phyloP scores from a whole-genome alignment of 2,113 vertebrate genomes.

The Calonectris borealis region DNA sequence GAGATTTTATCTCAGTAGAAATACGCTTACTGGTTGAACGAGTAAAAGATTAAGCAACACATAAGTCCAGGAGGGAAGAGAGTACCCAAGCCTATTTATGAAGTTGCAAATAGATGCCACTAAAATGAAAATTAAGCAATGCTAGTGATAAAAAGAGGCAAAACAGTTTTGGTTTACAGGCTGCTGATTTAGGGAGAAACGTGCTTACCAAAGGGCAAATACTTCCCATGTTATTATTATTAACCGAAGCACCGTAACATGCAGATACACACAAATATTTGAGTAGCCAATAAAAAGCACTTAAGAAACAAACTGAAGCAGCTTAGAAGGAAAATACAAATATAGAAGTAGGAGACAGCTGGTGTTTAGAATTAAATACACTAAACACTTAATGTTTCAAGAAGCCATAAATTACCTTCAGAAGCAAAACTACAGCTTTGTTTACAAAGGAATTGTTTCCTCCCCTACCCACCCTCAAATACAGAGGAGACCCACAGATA shows the following conservation, averaged over 20 bases:
- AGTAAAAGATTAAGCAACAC: conserved; percentile 24
- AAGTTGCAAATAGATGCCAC: not conserved
- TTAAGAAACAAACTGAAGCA: not conserved
- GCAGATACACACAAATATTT: conserved; percentile 23
- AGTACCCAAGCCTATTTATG: not conserved
- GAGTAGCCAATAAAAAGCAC: conserved; percentile 5
- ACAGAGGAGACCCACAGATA: not conserved
- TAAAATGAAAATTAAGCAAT: not conserved
- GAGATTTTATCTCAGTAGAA: conserved; percentile 48
- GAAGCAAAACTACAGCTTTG: not conserved
- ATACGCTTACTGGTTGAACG: not conserved
- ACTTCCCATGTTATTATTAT: conserved; percentile 14
- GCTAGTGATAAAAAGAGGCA: not conserved
- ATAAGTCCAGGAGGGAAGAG: not conserved
- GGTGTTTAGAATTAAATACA: not conserved
- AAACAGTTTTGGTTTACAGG: not conserved
- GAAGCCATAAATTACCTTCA: not conserved
- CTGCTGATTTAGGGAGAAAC: conserved; percentile 13
- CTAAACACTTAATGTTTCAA: not conserved
- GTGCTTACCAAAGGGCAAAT: conserved; percentile 11
- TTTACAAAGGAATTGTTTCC: not conserved
- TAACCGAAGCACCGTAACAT: not conserved
- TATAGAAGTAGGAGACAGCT: not conserved
- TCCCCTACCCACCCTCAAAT: not conserved
- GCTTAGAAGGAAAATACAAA: not conserved